Evolutionary conservation across 35 echinoderm and acorn worm species (phyloP).

Genomic region (Heliocidaris tuberculata): DNA sequence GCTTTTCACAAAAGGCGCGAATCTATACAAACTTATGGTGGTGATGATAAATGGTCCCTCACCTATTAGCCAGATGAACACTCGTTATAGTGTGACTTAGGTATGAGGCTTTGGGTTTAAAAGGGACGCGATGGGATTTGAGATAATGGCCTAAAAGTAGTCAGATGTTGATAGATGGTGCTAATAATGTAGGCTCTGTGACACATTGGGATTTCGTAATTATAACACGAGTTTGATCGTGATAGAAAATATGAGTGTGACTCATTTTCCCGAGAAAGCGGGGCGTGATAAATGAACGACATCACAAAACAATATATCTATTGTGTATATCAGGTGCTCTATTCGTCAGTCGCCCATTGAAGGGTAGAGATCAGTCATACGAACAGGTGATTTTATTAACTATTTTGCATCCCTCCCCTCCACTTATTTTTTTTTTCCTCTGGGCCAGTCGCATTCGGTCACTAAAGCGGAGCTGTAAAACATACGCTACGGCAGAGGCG

Average conservation of each 20-base stretch:
- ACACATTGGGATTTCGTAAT: not conserved
- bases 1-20: not conserved
- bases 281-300: not conserved
- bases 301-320: not conserved
- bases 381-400: conserved; percentile 4
- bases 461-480: not conserved
- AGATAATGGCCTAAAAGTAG: conserved; percentile 17
- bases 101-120: not conserved
- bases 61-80: not conserved
- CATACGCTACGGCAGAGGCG: not conserved
- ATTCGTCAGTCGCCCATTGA: not conserved
- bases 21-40: not conserved
- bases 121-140: not conserved
- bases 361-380: not conserved
- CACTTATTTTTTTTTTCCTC: not conserved
- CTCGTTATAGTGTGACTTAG: not conserved
- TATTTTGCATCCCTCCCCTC: not conserved
- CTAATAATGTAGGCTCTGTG: not conserved
- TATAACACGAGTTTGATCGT: not conserved
- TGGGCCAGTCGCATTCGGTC: not conserved
- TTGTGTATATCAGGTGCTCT: conserved; percentile 10
- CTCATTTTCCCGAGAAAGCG: not conserved
- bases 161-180: not conserved
- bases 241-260: conserved; percentile 4
- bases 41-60: not conserved